These are phyloP conservation scores for Campaea margaritaria DNA, from an alignment of 2,888 invertebrate species.

Conservation along the genomic window DNA sequence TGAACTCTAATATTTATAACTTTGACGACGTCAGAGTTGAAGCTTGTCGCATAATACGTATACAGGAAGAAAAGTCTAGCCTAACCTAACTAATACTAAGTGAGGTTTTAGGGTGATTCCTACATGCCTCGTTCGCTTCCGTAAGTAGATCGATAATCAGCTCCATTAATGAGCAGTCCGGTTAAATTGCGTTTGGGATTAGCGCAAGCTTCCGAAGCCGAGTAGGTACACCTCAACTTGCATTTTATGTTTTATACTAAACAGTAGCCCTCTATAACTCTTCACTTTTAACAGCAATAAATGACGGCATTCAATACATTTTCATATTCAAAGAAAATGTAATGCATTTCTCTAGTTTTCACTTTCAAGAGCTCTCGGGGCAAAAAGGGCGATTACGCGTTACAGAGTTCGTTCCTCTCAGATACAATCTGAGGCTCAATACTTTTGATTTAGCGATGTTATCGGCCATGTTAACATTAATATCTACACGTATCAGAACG, in stretches of 20 bases:
- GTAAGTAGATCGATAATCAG: neutral
- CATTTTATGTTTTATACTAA: neutral
- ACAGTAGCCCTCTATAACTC: neutral
- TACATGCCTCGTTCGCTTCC: neutral
- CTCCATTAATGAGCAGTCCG: neutral
- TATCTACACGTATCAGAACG: slow-evolving; percentile 49
- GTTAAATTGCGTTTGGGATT: neutral
- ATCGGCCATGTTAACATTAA: slow-evolving; percentile 33
- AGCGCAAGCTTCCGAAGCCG: neutral
- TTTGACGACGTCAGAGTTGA: too few species aligned
- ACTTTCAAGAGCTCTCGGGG: slow-evolving; percentile 15
- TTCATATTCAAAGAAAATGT: slow-evolving; percentile 18
- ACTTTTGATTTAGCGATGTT: slow-evolving; percentile 28
- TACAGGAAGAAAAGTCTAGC: neutral
- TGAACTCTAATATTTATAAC: too few species aligned
- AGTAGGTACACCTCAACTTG: too few species aligned
- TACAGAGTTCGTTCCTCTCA: slow-evolving; percentile 28
- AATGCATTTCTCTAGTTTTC: slow-evolving; percentile 32
- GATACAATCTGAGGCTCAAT: slow-evolving; percentile 12
- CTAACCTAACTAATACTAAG: neutral
- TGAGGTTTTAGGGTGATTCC: neutral
- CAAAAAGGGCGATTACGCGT: slow-evolving; percentile 15
- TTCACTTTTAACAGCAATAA: slow-evolving; percentile 5
- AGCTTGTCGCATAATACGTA: too few species aligned
- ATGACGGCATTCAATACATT: slow-evolving; percentile 10